Percentiles rank a stretch among this genome's conserved stretches.
phyloP scores from a whole-genome alignment of 2,888 invertebrate genomes.

The Cheilosia vernalis region DNA sequence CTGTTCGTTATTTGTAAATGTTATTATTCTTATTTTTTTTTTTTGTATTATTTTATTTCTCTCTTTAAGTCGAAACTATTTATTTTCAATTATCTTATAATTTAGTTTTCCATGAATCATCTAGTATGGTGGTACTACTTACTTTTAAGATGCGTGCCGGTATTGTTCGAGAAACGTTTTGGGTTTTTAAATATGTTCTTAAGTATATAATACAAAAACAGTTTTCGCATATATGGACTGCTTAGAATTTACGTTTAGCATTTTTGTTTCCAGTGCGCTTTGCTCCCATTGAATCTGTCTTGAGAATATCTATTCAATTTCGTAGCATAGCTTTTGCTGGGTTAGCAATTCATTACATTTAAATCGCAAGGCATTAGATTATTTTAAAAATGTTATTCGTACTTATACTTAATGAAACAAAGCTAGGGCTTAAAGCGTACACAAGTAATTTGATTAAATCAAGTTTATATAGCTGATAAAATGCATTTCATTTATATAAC shows the following conservation, averaged over 20 bases:
- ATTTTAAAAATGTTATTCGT: constrained; percentile 61
- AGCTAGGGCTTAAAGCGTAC: constrained; percentile 51
- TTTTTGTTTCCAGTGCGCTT: constrained; percentile 3
- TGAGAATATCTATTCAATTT: constrained; percentile 9
- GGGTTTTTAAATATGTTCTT: not conserved
- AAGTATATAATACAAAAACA: constrained; percentile 17
- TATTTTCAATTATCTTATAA: constrained; percentile 24
- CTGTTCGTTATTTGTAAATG: constrained; percentile 8
- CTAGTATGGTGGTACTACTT: constrained; percentile 10
- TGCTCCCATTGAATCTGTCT: constrained; percentile 3
- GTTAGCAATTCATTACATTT: constrained; percentile 19
- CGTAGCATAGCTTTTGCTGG: not conserved
- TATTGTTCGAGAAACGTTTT: constrained; percentile 1
- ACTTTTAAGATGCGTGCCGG: not conserved
- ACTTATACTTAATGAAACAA: constrained; percentile 55
- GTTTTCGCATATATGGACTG: constrained; percentile 16
- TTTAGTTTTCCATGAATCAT: not conserved
- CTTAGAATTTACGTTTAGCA: constrained; percentile 18
- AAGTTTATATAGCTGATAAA: constrained; percentile 23
- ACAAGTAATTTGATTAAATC: constrained; percentile 45
- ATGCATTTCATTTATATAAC: constrained; percentile 43
- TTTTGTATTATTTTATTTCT: no score
- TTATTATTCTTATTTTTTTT: not conserved
- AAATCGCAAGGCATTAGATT: constrained; percentile 54
- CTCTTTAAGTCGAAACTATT: constrained; percentile 31